phyloP scores from a whole-genome alignment of 2,888 invertebrate genomes.

The Taenaris catops region DNA sequence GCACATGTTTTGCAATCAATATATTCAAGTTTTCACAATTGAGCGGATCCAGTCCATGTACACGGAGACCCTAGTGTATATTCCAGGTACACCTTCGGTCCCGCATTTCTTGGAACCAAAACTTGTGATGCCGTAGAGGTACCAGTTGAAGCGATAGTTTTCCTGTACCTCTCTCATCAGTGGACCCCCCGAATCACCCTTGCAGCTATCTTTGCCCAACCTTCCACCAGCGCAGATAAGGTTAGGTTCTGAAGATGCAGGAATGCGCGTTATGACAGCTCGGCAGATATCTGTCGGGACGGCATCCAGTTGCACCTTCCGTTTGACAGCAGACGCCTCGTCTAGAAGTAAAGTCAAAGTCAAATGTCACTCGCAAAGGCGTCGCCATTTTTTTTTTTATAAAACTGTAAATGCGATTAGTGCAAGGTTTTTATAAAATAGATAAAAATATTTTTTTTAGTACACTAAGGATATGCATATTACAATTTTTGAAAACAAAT shows the following conservation, averaged over 20 bases:
- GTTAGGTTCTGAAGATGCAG: slow-evolving; percentile 26
- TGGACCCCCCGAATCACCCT: slow-evolving; percentile 82
- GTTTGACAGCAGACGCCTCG: slow-evolving; percentile 28
- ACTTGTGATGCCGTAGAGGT: slow-evolving; percentile 73
- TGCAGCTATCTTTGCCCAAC: slow-evolving; percentile 72
- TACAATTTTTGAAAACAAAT: no score
- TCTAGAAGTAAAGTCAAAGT: slow-evolving; percentile 26
- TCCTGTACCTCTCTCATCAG: slow-evolving; percentile 44
- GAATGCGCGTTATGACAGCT: slow-evolving; percentile 36
- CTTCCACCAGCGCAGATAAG: slow-evolving; percentile 79
- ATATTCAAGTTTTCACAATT: slow-evolving; percentile 11
- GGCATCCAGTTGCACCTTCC: slow-evolving; percentile 55
- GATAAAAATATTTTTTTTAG: no score
- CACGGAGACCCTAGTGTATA: slow-evolving; percentile 79
- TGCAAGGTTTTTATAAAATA: no score
- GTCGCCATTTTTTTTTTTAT: no score
- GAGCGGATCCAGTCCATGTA: slow-evolving; percentile 78
- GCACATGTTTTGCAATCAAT: not conserved
- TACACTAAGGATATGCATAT: no score
- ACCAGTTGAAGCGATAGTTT: slow-evolving; percentile 45
- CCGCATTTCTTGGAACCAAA: slow-evolving; percentile 36
- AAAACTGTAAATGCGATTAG: no score
- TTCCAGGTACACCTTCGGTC: slow-evolving; percentile 71
- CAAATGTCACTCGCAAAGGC: no score
- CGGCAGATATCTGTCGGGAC: slow-evolving; percentile 34